Evolutionary conservation across 2,888 invertebrate species (phyloP), one percentile per base, ranked within the genome.

Genomic region (Meghimatium bilineatum): DNA sequence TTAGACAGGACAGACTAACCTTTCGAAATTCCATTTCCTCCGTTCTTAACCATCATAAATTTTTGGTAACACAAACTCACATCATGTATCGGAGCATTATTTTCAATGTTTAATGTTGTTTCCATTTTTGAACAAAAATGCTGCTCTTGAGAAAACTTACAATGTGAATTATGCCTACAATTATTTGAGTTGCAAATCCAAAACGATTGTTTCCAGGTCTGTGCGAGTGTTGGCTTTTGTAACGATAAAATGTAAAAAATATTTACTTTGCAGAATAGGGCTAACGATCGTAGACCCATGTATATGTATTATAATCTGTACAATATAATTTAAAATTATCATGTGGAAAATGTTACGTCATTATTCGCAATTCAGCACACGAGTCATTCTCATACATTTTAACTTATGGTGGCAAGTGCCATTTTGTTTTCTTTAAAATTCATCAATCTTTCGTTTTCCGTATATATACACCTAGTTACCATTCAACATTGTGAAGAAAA

Each of bases 401-500:
- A 44, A 8, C 44, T 44, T 44, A 29, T n/a, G 32, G 44, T 34
- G 52, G 8, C 14, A 14, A 32, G 52, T 52, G 74, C 74, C 74
- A 74, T 74, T 20, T 52, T 74, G 74, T 74, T 74, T 74, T 74
- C 14, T 74, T 3, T 52, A 74, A 74, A 32, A 52, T 74, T 52
- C 5, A n/a, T n/a, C n/a, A 49, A 74, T 20, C 34, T 5, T 6
- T 20, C 29, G 20, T 5, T 32, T n/a, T 56, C 20, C 23, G 56
- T 6, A 56, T 23, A 56, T 20, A 44, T 12, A 44, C 12, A 44
- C n/a, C n/a, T n/a, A n/a, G n/a, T n/a, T n/a, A n/a, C n/a, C n/a
- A n/a, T n/a, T n/a, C n/a, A n/a, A n/a, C n/a, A n/a, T n/a, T n/a
- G n/a, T n/a, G n/a, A n/a, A n/a, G n/a, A n/a, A n/a, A n/a, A n/a